Base-by-base conservation (phyloP, 2,797 vertebrate genomes). In the Spatula versicolor region DNA sequence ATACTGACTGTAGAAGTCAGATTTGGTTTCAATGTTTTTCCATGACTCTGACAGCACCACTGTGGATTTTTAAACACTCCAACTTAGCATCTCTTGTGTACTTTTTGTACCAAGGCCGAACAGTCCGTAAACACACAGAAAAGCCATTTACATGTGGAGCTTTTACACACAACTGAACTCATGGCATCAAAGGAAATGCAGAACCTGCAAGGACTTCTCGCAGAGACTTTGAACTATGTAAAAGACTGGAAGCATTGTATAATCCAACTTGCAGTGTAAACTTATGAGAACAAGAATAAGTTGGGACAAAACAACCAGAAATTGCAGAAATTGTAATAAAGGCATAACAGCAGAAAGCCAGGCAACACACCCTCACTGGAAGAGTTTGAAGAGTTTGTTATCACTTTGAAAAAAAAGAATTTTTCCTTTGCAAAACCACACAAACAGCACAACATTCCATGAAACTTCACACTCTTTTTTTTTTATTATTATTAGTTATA, bases 401-500 rank as follows among this genome's bases (percentile, higher is more conserved):
- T 37, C 17, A 43, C 23, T 28, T 11, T 23, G 26, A 5, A 80
- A 80, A 82, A 46, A 48, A 2, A 1, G 9, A 9, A 2, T 26
- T 52, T 68, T 13, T 75, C 31, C 66, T 37, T 14, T 48, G 50
- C 35, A 90, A 86, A 71, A 6, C 18, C 30, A 69, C 37, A 77
- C 17, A 75, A 62, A 81, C 9, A 48, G 46, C 46, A 48, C 60
- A 88, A 67, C 60, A 91, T 84, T 72, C 59, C 52, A 52, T 50
- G 85, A 93, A 2, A 1, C 71, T 82, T 83, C 71, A 81, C 37
- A 15, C 45, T 90, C 89, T 43, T 26, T 22, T 12, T 63, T 15
- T 26, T 26, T 39, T 39, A 12, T 39, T 39, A 5, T 39, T 90
- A 93, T 76, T 91, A 93, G 80, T 81, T 76, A 93, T 86, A 93